phyloP scores from a whole-genome alignment of 1,140 invertebrate genomes.

The Panulirus ornatus region DNA sequence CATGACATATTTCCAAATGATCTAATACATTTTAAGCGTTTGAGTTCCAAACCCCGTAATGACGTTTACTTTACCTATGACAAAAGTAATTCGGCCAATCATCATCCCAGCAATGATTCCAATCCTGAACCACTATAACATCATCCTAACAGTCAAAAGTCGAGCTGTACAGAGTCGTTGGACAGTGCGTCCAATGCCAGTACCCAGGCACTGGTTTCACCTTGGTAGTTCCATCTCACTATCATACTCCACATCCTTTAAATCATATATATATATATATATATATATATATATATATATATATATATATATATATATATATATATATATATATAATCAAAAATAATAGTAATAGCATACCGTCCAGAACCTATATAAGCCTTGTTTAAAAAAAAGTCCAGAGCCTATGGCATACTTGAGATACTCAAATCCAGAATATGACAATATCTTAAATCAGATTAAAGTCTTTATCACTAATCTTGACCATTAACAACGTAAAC shows the following conservation, averaged over 20 bases:
- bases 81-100: too few relatives aligned
- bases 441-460: neutral
- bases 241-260: neutral
- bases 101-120: too few relatives aligned
- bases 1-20: too few relatives aligned
- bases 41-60: too few relatives aligned
- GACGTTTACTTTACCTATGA: too few relatives aligned
- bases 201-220: too few relatives aligned
- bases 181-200: too few relatives aligned
- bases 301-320: neutral
- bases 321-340: too few relatives aligned
- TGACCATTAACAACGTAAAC: neutral
- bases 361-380: neutral
- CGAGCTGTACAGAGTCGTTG: too few relatives aligned
- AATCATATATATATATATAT: constrained; percentile 1
- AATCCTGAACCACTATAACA: too few relatives aligned
- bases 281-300: neutral
- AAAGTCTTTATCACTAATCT: neutral
- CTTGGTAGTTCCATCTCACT: neutral
- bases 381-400: neutral
- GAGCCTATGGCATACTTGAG: neutral
- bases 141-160: too few relatives aligned
- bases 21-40: too few relatives aligned
- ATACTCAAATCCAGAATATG: neutral
- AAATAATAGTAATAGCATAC: neutral